Evolutionary conservation across 2,113 vertebrate genomes (phyloP).

Genomic region (Machaerirhynchus nigripectus): DNA sequence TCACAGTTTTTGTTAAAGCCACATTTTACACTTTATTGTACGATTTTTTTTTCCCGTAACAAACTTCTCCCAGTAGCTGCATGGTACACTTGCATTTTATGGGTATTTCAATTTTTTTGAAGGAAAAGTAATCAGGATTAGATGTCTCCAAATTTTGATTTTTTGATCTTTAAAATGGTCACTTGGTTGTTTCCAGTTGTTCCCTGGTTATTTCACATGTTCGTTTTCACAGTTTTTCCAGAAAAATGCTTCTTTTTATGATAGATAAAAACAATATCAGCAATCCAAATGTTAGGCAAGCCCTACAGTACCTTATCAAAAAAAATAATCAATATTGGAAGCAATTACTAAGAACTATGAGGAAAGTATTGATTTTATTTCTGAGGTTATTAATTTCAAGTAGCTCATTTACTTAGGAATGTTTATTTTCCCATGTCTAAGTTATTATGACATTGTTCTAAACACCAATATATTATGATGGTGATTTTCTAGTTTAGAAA

Average conservation of each 20-base stretch:
- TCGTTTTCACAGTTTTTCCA: neutral
- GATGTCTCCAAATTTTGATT: neutral
- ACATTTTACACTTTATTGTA: neutral
- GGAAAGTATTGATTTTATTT: neutral
- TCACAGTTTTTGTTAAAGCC: neutral
- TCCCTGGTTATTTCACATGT: neutral
- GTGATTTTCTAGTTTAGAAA: neutral
- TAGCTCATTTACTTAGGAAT: neutral
- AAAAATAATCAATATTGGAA: neutral
- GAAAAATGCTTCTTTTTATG: neutral
- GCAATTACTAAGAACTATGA: neutral
- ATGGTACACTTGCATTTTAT: neutral
- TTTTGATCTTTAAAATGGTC: neutral
- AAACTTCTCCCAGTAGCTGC: neutral
- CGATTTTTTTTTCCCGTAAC: neutral
- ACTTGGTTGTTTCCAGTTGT: neutral
- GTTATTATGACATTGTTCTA: neutral
- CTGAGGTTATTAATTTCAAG: neutral
- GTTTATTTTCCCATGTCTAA: neutral
- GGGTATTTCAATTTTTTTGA: accelerated
- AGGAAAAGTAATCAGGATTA: neutral
- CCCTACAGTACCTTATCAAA: neutral
- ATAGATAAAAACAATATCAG: neutral
- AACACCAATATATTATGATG: neutral
- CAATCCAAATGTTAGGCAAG: neutral